Evolutionary conservation across 1,140 invertebrate genomes (phyloP), one percentile per base, ranked within the genome.

Genomic region (Tribolium madens): DNA sequence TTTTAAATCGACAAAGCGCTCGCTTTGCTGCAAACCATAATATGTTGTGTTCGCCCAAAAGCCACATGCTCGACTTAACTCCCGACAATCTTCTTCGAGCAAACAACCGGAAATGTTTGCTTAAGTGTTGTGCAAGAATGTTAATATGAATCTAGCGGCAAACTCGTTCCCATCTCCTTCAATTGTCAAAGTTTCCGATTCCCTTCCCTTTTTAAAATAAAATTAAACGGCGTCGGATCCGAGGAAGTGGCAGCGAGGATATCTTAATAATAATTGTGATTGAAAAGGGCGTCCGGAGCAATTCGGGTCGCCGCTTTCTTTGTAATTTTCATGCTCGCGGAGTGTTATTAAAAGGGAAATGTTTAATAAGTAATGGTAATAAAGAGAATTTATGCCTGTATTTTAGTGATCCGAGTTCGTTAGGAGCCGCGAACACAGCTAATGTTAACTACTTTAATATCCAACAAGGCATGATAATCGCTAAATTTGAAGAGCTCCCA

Each of bases 401-500:
- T 64, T 26, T 64, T 33, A 33, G 57, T 64, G 57, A 64, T 64
- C 14, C 57, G 57, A 64, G 57, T 64, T 64, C 57, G 57, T 64
- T 64, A 64, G 57, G 21, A 64, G 57, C 57, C 57, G 57, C 57
- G 57, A 64, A 64, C 57, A 64, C 57, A 33, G 57, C 57, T 64
- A 73, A 73, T 53, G 74, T 79, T 76, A 79, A 79, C 75, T 76
- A 76, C 78, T 79, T 75, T 74, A 79, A 79, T 79, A 76, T 76
- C 72, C 78, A 76, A 57, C 78, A 76, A 72, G 74, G 68, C 74
- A 76, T 79, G 71, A 76, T 79, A 79, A 79, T 79, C 78, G 71
- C 78, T 74, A 76, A 74, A 79, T 76, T 79, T 76, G 78, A 76
- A 78, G 72, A 64, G 75, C 52, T 76, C 69, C 74, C 57, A 57